Evolutionary conservation across 2,888 invertebrate species (phyloP).

Genomic region (Euzetes globulus): DNA sequence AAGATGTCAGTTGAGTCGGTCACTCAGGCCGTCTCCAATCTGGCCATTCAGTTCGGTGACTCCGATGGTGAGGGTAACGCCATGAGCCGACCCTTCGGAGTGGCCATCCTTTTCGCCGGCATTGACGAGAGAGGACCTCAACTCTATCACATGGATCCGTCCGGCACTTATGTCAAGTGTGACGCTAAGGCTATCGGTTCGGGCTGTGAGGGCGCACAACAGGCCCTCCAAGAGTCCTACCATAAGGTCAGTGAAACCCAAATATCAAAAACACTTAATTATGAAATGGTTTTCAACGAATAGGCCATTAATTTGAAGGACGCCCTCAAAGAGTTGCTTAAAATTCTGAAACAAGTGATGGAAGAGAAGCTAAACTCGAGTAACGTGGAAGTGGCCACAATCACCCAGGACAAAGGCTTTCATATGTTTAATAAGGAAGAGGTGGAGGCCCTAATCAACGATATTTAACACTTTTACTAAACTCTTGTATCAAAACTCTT

Average conservation of each 20-base stretch:
- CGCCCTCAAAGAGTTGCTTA: conserved; percentile 80
- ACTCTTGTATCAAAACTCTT: background rate
- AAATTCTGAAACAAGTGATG: conserved; percentile 98
- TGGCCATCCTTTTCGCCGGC: conserved; percentile 91
- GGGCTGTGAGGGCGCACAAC: conserved; percentile 97
- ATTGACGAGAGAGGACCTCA: conserved; percentile 89
- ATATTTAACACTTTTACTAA: background rate
- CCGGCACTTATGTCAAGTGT: conserved; percentile 95
- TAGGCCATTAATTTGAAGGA: conserved; percentile 88
- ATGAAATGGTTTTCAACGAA: conserved; percentile 37
- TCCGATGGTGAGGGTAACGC: conserved; percentile 74
- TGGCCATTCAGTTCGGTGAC: conserved; percentile 99
- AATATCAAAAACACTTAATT: background rate
- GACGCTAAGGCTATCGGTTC: conserved; percentile 99
- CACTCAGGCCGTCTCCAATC: conserved; percentile 94
- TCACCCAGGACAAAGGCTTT: conserved; percentile 73
- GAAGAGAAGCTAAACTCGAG: conserved; percentile 95
- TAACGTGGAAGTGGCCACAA: conserved; percentile 91
- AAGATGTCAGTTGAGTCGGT: conserved; percentile 94
- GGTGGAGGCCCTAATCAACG: conserved; percentile 55
- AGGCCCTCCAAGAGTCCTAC: conserved; percentile 69
- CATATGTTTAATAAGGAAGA: conserved; percentile 85
- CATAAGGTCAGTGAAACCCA: conserved; percentile 49
- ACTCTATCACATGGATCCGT: conserved; percentile 97
- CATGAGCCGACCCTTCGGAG: conserved; percentile 94